Conservation (phyloP, 2,797 vertebrate species). For the Erithacus rubecula region DNA sequence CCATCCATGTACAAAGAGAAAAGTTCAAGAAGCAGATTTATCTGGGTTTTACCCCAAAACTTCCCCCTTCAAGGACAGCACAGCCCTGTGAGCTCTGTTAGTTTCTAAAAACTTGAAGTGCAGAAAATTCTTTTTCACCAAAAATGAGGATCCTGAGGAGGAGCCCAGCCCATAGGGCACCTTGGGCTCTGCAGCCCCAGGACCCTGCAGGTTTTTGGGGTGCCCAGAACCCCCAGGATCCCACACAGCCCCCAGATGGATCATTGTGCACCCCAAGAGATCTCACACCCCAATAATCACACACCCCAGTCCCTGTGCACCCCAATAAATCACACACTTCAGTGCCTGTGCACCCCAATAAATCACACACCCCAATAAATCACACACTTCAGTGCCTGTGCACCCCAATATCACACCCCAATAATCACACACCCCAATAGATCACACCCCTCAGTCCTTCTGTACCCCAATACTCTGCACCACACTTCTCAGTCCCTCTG, state of each 20-base stretch:
- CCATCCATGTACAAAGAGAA: rapidly evolving
- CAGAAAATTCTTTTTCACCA: not conserved
- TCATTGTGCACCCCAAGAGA: rapidly evolving
- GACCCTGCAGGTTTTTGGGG: rapidly evolving
- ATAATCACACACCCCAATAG: too few species aligned
- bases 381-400: not conserved
- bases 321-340: not conserved
- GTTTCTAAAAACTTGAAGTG: rapidly evolving
- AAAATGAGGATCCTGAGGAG: not conserved
- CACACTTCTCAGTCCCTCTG: not conserved
- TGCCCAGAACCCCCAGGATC: too few species aligned
- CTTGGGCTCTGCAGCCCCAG: not conserved
- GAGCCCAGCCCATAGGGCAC: rapidly evolving
- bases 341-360: too few species aligned
- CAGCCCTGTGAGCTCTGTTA: rapidly evolving
- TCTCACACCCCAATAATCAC: not conserved
- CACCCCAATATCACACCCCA: not conserved
- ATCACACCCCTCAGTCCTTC: not conserved
- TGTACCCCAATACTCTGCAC: not conserved
- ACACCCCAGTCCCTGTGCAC: not conserved
- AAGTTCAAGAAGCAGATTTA: rapidly evolving
- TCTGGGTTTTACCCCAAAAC: not conserved
- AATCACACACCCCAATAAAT: not conserved
- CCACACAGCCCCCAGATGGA: rapidly evolving
- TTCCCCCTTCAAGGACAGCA: rapidly evolving